Evolutionary conservation across 2,888 invertebrate genomes (phyloP).

Genomic region (Ephialtes manifestator): DNA sequence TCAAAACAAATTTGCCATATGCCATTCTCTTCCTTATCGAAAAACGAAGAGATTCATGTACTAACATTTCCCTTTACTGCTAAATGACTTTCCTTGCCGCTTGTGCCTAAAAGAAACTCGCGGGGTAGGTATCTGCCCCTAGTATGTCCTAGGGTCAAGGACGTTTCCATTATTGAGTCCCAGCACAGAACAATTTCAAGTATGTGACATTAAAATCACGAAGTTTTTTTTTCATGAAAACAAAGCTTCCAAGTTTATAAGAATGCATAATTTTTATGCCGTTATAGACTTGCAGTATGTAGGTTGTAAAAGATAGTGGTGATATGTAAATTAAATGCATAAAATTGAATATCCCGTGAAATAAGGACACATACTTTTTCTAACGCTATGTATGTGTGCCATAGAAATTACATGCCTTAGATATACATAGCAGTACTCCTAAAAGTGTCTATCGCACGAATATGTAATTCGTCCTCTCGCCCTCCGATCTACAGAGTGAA

Average conservation of each 20-base stretch:
- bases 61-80: no score
- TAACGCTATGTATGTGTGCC: neutral
- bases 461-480: conserved; percentile 53
- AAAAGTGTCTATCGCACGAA: conserved; percentile 35
- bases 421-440: neutral
- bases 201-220: no score
- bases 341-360: conserved; percentile 13
- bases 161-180: no score
- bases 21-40: no score
- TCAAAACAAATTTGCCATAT: no score
- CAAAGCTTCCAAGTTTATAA: neutral
- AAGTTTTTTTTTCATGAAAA: no score
- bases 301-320: neutral
- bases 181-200: no score
- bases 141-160: no score
- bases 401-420: neutral
- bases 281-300: neutral
- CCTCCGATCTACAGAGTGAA: conserved; percentile 12
- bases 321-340: conserved; percentile 9
- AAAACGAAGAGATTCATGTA: no score
- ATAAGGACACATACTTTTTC: conserved; percentile 9
- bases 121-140: no score
- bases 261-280: neutral
- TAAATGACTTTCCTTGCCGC: no score
- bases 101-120: no score